Conservation (phyloP, 2,113 vertebrate genomes). For the Haemorhous mexicanus region DNA sequence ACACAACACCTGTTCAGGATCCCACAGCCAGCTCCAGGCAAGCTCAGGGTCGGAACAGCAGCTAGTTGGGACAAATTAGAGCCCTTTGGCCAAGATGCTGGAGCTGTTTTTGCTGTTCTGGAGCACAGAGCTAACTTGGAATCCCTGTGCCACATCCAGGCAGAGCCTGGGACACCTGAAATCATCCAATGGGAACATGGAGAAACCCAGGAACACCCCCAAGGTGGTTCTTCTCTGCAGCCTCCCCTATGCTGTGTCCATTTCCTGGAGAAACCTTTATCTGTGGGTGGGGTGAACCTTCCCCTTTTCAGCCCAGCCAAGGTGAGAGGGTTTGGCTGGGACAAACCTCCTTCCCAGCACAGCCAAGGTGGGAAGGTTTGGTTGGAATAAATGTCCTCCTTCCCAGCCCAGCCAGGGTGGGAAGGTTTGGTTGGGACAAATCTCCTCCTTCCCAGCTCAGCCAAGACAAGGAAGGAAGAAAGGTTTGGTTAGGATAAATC, state of each 20-base stretch:
- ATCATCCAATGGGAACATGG: rapidly evolving
- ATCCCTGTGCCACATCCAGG: too few relatives aligned
- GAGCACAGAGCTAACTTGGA: background rate
- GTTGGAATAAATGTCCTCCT: rapidly evolving
- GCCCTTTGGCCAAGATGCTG: background rate
- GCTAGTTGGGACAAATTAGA: background rate
- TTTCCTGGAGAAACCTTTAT: background rate
- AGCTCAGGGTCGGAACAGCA: background rate
- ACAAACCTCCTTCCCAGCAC: rapidly evolving
- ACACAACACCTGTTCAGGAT: background rate
- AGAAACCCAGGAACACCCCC: background rate
- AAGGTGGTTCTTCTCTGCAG: background rate
- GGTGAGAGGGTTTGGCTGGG: background rate
- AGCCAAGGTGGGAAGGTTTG: background rate
- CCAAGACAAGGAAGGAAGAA: too few relatives aligned
- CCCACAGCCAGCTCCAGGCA: background rate
- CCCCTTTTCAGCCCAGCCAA: too few relatives aligned
- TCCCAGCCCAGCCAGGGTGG: background rate
- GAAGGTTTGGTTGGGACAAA: background rate
- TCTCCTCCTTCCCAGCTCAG: too few relatives aligned
- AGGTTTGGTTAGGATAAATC: background rate
- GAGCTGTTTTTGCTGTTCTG: background rate
- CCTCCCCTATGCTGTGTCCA: background rate
- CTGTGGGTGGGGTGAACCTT: background rate
- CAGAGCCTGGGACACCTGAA: background rate